Evolutionary conservation across 2,888 invertebrate genomes (phyloP), one percentile per base, ranked within the genome.

Genomic region (Homarus gammarus): DNA sequence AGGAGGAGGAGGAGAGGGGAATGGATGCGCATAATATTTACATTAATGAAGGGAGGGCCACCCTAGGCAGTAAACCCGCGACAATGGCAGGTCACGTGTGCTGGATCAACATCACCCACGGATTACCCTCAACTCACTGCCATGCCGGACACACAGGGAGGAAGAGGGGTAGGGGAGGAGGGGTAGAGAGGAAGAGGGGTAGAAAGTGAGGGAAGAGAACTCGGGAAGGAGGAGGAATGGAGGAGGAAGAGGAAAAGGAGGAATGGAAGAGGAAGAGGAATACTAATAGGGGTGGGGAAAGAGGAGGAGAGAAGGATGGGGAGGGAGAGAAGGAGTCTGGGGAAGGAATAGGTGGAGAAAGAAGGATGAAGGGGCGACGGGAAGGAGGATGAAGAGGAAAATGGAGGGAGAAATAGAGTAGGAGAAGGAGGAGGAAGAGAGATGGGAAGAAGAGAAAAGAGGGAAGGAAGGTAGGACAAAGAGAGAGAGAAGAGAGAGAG

Each of bases 71-170:
- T 40, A 84, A 84, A 75, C 73, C 84, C 73, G 44, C 84, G 49
- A 82, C 83, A 88, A 82, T 51, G 75, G 83, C 40, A 40, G 83
- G 88, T 88, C 88, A 83, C 88, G 87, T 88, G 88, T 44, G n/a
- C 33, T 3, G 83, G 75, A 83, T 82, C 88, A 88, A 44, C 83
- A 51, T 75, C 33, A 72, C 31, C 44, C 56, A 8, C 61, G 38
- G 56, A 5, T 33, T 61, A 15, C 31, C 38, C 51, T 18, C 18
- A 1, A 6, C 84, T 51, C 78, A 12, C 78, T 51, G 51, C 56
- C 78, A 33, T n/a, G 27, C 40, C n/a, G 84, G 33, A 27, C 5
- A 12, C 2, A 22, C 36, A 12, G 5, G 6, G 15, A 10, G 49
- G n/a, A n/a, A n/a, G n/a, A n/a, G n/a, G n/a, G n/a, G n/a, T n/a